phyloP scores from a whole-genome alignment of 2,797 vertebrate genomes.

The Salmo trutta region DNA sequence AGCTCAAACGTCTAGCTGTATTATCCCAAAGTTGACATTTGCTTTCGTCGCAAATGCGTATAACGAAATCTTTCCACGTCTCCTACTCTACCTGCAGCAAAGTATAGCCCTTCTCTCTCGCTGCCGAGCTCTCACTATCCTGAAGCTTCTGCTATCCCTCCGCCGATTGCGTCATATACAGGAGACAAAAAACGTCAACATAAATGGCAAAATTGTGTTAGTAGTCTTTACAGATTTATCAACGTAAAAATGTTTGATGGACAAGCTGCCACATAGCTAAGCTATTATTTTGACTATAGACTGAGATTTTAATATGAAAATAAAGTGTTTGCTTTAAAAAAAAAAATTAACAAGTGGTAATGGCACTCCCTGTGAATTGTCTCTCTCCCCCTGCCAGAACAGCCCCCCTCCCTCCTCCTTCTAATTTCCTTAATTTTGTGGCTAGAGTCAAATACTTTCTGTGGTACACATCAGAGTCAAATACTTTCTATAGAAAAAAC shows the following conservation, averaged over 20 bases:
- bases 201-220: conserved; percentile 42
- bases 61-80: conserved; percentile 61
- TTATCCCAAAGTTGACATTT: conserved; percentile 78
- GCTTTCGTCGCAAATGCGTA: conserved; percentile 59
- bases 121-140: conserved; percentile 42
- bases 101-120: conserved; percentile 25
- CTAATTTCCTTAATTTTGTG: no score
- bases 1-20: conserved; percentile 68
- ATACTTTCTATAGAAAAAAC: no score
- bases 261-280: not conserved
- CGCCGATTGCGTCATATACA: conserved; percentile 66
- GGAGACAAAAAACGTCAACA: conserved; percentile 58
- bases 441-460: no score
- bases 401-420: no score
- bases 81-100: conserved; percentile 40
- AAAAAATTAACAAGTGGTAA: no score
- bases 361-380: no score
- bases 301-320: no score
- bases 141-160: conserved; percentile 72
- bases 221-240: conserved; percentile 61
- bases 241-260: not conserved
- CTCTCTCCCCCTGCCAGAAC: no score
- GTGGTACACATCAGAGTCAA: no score
- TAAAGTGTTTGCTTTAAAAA: no score
- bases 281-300: no score